Evolutionary conservation across 2,797 vertebrate genomes (phyloP).

Genomic region (Paguma larvata): DNA sequence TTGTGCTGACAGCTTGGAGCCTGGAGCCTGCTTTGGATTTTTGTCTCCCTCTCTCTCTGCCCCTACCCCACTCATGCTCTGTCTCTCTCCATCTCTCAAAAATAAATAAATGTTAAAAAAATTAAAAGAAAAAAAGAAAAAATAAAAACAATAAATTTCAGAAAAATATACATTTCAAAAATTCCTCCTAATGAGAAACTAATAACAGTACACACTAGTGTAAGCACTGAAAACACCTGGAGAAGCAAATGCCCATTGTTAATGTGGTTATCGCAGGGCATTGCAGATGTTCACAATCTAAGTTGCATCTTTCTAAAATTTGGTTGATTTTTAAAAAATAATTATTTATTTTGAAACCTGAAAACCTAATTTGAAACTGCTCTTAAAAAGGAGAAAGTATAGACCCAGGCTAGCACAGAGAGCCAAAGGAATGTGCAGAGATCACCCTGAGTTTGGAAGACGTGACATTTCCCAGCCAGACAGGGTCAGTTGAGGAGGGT

Average conservation of each 20-base stretch:
- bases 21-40: too few species aligned
- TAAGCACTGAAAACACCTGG: background rate
- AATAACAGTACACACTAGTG: background rate
- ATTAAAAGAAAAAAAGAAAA: too few species aligned
- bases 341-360: slow-evolving; percentile 58
- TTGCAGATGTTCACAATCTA: background rate
- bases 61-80: too few species aligned
- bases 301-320: slow-evolving; percentile 37
- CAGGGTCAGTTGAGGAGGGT: background rate
- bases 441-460: slow-evolving; percentile 27
- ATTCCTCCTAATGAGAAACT: slow-evolving; percentile 25
- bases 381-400: slow-evolving; percentile 34
- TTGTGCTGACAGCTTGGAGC: too few species aligned
- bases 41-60: too few species aligned
- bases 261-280: background rate
- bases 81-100: too few species aligned
- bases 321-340: background rate
- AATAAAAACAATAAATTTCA: background rate
- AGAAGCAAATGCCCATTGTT: background rate
- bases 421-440: background rate
- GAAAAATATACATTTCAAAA: background rate
- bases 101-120: too few species aligned
- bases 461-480: slow-evolving; percentile 39
- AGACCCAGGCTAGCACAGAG: background rate
- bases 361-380: slow-evolving; percentile 43